These are phyloP conservation scores for Ramphastos sulfuratus DNA, from an alignment of 2,113 vertebrate genomes.

Conservation along the genomic window DNA sequence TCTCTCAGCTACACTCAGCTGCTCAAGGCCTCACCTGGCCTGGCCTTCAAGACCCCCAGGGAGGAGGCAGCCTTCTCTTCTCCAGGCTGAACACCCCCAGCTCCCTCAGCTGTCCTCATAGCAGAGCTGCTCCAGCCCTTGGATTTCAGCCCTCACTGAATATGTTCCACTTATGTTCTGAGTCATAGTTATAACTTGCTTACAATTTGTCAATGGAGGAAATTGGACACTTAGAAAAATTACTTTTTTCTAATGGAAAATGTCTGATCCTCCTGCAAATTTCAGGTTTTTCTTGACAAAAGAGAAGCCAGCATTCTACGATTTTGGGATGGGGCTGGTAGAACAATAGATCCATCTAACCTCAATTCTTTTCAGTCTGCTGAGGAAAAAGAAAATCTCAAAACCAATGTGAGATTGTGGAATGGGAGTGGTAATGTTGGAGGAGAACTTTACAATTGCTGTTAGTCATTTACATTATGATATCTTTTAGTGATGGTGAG, in stretches of 20 bases:
- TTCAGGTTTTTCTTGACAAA: background rate
- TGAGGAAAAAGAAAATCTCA: background rate
- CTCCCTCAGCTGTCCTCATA: too few species aligned
- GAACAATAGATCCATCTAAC: background rate
- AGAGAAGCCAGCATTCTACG: accelerated
- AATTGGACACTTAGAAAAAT: background rate
- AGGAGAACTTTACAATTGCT: background rate
- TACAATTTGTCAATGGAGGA: background rate
- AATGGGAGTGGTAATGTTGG: background rate
- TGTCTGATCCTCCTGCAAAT: background rate
- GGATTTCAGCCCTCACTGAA: background rate
- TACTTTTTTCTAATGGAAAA: background rate
- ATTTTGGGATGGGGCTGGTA: background rate
- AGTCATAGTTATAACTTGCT: background rate
- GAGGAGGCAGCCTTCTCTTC: too few species aligned
- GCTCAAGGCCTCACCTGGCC: too few species aligned
- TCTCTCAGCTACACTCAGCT: too few species aligned
- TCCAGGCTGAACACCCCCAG: too few species aligned
- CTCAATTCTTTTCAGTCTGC: background rate
- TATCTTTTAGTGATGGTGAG: background rate
- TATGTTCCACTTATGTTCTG: background rate
- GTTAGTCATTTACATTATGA: background rate
- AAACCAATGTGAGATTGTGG: background rate
- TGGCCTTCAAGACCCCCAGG: too few species aligned
- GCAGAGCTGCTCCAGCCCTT: too few species aligned